A percentile compares a stretch with the other conserved stretches of the same genome.
Conservation (phyloP, 2,113 vertebrate genomes). For the Columbina picui region DNA sequence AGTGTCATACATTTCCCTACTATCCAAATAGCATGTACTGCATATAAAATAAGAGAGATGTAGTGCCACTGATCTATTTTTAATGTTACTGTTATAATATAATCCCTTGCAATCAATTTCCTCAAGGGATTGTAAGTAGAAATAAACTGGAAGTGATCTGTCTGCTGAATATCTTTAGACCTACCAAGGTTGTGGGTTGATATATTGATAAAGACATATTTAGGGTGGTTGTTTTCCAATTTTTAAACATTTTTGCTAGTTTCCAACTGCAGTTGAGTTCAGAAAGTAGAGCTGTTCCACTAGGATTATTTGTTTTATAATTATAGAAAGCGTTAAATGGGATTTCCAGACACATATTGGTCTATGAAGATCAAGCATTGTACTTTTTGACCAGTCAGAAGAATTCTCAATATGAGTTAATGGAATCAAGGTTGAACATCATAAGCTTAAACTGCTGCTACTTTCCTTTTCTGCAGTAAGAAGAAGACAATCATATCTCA, state of each 20-base stretch:
- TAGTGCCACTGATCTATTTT: neutral
- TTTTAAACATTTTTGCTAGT: neutral
- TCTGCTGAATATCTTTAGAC: neutral
- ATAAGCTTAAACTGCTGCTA: neutral
- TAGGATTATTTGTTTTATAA: neutral
- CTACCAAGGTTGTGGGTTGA: neutral
- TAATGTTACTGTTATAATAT: neutral
- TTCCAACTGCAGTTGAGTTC: neutral
- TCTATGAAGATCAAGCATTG: neutral
- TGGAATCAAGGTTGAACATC: neutral
- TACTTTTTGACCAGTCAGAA: neutral
- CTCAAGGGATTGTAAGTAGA: neutral
- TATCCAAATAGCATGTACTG: neutral
- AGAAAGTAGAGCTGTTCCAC: neutral
- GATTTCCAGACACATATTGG: neutral
- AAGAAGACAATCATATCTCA: neutral
- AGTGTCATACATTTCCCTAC: neutral
- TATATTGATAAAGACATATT: neutral
- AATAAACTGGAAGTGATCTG: neutral
- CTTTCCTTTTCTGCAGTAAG: neutral
- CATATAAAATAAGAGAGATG: neutral
- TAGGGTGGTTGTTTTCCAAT: fast-evolving
- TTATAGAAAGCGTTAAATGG: neutral
- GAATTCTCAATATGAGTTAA: neutral
- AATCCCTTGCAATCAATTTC: neutral